Evolutionary conservation across 2,888 invertebrate genomes (phyloP), one percentile per base, ranked within the genome.

Genomic region (Liopterus haemorrhoidalis): DNA sequence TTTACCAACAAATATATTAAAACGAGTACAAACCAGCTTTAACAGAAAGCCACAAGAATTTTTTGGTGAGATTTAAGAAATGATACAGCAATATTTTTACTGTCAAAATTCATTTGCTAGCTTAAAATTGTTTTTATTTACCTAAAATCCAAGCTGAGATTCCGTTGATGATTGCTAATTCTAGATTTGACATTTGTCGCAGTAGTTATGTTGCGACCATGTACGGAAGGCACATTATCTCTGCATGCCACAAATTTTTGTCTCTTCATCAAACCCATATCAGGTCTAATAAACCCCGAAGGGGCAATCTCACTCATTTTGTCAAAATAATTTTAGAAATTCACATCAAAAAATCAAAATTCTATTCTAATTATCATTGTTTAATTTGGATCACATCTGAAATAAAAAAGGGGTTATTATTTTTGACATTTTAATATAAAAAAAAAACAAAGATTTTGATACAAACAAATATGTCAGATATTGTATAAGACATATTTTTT

Each of bases 71-170:
- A 28, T 28, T 28, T 30, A 30, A 14, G 28, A 27, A 27, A 27
- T 27, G 8, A 22, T 12, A 27, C 28, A 27, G 9, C 4, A 24
- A 16, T 18, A 22, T 21, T 18, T 5, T 11, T 19, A 9, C 3
- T 18, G 16, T 6, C 24, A 22, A 22, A 6, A 22, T 6, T 8
- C 24, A 22, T 6, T 22, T 22, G 24, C 8, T 8, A n/a, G n/a
- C n/a, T n/a, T n/a, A n/a, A n/a, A n/a, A 27, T 14, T 16, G 8
- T 20, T 11, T 20, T 8, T 36, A 49, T 54, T 56, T 70, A 89
- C 89, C 88, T 84, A 70, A 90, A 89, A 70, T 90, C 90, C 67
- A 90, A 75, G 65, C 89, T 90, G 62, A 89, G 79, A 71, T 91
- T 90, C 66, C 90, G 79, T 70, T 90, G 90, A 71, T 91, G 90